Evolutionary conservation across 2,113 vertebrate genomes (phyloP), one percentile per base, ranked within the genome.

Genomic region (Malurus cyaneus): DNA sequence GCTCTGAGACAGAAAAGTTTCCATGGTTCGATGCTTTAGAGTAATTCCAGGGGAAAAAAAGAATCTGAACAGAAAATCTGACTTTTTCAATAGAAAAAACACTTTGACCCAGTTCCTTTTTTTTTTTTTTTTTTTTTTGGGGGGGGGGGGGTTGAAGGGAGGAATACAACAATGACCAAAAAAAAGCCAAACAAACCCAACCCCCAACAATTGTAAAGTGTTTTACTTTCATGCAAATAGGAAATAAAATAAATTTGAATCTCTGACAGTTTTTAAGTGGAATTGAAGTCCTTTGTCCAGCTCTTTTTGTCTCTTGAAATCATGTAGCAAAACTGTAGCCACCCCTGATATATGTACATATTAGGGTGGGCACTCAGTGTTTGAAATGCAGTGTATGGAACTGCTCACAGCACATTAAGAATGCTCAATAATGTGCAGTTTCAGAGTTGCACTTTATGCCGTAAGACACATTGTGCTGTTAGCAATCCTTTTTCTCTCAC

Each of bases 391-490:
- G 41, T 57, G 78, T 90, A 53, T 86, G 74, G 88, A 89, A 80
- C 71, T 86, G 80, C 94, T 85, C 79, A 92, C 88, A 84, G 90
- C 93, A 92, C 54, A 86, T 81, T 90, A 79, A 90, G 64, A 80
- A 73, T 65, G 80, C 52, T 92, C 88, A 91, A 80, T 66, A 93
- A 76, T 6, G 70, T 77, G 94, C 71, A 93, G 42, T 93, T 86
- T 84, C 60, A 94, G 80, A 36, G 34, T 80, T 8, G 17, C 50
- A 80, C 78, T 92, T 96, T 74, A 96, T 93, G 81, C 88, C 67
- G 69, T 79, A 80, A 91, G 78, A 89, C 57, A 74, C 61, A 72
- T 20, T 32, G 41, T 92, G 84, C 93, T 91, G 66, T 72, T 94
- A 72, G 84, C 59, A 82, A 53, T 86, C 64, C 70, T 92, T 86